These are phyloP conservation scores for Lordiphosa clarofinis DNA, from an alignment of 1,140 invertebrate genomes.

Conservation along the genomic window DNA sequence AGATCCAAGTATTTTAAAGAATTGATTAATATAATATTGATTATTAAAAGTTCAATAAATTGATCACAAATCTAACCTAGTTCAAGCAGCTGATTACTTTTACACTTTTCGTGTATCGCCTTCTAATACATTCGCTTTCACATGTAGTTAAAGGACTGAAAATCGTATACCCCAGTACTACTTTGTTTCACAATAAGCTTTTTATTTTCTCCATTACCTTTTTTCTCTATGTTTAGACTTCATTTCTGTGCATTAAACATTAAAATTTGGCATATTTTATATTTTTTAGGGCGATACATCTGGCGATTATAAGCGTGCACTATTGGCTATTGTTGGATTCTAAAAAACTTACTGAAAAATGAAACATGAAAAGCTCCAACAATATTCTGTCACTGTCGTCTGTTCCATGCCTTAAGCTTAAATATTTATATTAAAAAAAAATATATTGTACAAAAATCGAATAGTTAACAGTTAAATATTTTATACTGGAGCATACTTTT, in stretches of 20 bases:
- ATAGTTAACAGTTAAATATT: slow-evolving; percentile 44
- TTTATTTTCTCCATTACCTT: slow-evolving; percentile 4
- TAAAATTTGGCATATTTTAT: slow-evolving; percentile 75
- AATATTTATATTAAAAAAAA: slow-evolving; percentile 20
- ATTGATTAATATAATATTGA: too few relatives aligned
- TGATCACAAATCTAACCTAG: too few relatives aligned
- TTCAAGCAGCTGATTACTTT: too few relatives aligned
- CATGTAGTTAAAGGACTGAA: too few relatives aligned
- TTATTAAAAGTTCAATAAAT: too few relatives aligned
- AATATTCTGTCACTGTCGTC: slow-evolving; percentile 48
- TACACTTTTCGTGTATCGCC: too few relatives aligned
- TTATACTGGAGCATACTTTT: slow-evolving; percentile 41
- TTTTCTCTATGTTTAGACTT: slow-evolving; percentile 25
- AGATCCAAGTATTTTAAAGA: too few relatives aligned
- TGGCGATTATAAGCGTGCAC: slow-evolving; percentile 93
- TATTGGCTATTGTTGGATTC: slow-evolving; percentile 90
- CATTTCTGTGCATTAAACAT: slow-evolving; percentile 62
- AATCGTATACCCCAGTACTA: too few relatives aligned
- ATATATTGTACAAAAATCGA: slow-evolving; percentile 58
- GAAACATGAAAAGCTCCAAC: slow-evolving; percentile 36
- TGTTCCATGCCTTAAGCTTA: slow-evolving; percentile 64
- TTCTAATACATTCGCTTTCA: too few relatives aligned
- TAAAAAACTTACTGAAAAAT: slow-evolving; percentile 58
- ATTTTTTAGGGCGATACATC: slow-evolving; percentile 92
- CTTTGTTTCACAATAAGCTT: too few relatives aligned